Evolutionary conservation across 2,797 vertebrate genomes (phyloP).

Genomic region (Halcyon badia): DNA sequence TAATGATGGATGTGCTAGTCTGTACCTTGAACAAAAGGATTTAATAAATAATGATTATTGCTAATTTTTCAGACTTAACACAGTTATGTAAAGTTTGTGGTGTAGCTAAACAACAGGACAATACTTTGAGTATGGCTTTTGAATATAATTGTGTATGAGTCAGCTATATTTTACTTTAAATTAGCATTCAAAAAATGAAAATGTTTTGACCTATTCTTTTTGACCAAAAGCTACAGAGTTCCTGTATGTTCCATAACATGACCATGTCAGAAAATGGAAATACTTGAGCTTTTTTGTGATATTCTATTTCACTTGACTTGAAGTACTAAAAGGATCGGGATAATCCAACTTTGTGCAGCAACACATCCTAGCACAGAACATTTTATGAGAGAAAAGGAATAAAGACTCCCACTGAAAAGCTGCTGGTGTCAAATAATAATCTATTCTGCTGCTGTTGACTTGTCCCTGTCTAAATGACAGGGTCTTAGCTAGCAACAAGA

Average conservation of each 20-base stretch:
- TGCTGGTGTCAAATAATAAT: slow-evolving; percentile 50
- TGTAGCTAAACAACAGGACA: neutral
- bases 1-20: neutral
- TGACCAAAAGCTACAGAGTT: neutral
- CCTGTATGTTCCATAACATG: neutral
- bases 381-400: slow-evolving; percentile 41
- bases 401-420: slow-evolving; percentile 50
- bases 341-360: slow-evolving; percentile 23
- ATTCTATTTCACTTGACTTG: neutral
- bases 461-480: neutral
- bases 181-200: neutral
- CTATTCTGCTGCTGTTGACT: slow-evolving; percentile 38
- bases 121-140: neutral
- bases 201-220: neutral
- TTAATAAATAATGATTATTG: neutral
- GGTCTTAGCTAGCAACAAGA: neutral
- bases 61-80: neutral
- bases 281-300: neutral
- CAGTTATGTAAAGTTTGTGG: neutral
- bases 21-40: neutral
- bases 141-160: neutral
- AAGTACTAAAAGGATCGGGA: neutral
- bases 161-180: neutral
- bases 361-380: neutral
- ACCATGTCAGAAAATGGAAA: neutral